Evolutionary conservation across 2,797 vertebrate genomes (phyloP).

Genomic region (Chaunax sp.): DNA sequence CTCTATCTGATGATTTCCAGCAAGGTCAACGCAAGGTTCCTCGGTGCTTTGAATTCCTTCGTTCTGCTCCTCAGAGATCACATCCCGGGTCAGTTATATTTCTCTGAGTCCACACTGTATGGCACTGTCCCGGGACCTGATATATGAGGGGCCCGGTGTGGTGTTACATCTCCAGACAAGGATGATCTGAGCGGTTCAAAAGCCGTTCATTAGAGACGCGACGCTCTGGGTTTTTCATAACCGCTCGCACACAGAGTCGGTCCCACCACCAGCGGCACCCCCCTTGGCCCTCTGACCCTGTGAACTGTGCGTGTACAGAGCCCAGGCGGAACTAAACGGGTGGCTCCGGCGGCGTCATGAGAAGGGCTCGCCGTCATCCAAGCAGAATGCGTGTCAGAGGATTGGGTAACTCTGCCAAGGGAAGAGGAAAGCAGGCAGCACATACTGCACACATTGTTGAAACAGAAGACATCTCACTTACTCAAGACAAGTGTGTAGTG

Average conservation of each 20-base stretch:
- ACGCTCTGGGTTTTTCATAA: slow-evolving; percentile 44
- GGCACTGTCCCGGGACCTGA: slow-evolving; percentile 20
- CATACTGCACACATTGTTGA: slow-evolving; percentile 82
- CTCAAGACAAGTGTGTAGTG: slow-evolving; percentile 68
- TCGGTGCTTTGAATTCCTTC: slow-evolving; percentile 37
- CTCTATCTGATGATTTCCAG: slow-evolving; percentile 50
- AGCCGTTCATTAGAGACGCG: slow-evolving; percentile 45
- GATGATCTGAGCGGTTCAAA: slow-evolving; percentile 59
- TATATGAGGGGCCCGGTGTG: slow-evolving; percentile 20
- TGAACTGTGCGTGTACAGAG: slow-evolving; percentile 80
- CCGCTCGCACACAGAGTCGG: slow-evolving; percentile 38
- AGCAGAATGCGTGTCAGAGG: slow-evolving; percentile 82
- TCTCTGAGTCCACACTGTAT: slow-evolving; percentile 41
- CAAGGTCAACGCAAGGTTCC: slow-evolving; percentile 58
- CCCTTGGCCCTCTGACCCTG: slow-evolving; percentile 68
- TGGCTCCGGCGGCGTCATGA: slow-evolving; percentile 81
- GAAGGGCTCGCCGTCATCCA: slow-evolving; percentile 77
- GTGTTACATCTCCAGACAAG: slow-evolving; percentile 26
- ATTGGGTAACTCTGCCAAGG: slow-evolving; percentile 79
- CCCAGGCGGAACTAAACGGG: slow-evolving; percentile 80
- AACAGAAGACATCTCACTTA: slow-evolving; percentile 83
- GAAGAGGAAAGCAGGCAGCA: slow-evolving; percentile 66
- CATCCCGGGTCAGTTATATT: slow-evolving; percentile 40
- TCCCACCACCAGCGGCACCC: slow-evolving; percentile 35
- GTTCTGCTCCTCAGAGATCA: slow-evolving; percentile 31